Conservation (phyloP, 2,113 vertebrate species). For the Corythaeola cristata region DNA sequence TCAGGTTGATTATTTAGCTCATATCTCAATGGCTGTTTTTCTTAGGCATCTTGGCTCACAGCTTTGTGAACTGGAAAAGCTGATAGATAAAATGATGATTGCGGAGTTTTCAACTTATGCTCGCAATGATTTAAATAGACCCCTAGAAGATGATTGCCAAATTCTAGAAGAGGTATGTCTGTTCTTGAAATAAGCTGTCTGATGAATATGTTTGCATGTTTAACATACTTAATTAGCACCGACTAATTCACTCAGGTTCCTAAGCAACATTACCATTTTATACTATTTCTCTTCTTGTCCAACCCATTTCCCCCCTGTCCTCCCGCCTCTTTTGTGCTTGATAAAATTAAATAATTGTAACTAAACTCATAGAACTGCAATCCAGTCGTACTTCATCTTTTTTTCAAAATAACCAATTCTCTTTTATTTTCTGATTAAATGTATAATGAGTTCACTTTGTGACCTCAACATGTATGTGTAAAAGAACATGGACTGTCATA, state of each 20-base stretch:
- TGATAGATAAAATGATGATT: constrained; percentile 99
- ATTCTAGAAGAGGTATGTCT: constrained; percentile 92
- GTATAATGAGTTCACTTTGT: not conserved
- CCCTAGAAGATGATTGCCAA: constrained; percentile 88
- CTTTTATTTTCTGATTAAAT: not conserved
- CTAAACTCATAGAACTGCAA: not conserved
- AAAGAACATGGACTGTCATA: not conserved
- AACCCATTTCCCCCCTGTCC: not conserved
- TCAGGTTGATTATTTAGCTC: constrained; percentile 29
- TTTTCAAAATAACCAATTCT: not conserved
- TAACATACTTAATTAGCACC: constrained; percentile 14
- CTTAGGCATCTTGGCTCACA: constrained; percentile 95
- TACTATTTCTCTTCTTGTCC: not conserved
- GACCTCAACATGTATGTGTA: not conserved
- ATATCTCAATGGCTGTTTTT: constrained; percentile 45
- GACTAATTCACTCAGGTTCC: not conserved
- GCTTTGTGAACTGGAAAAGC: constrained; percentile 97
- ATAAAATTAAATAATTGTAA: not conserved
- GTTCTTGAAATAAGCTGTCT: constrained; percentile 39
- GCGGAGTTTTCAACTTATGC: constrained; percentile 95
- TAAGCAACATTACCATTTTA: not conserved
- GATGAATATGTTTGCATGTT: constrained; percentile 41
- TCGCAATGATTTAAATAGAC: constrained; percentile 88
- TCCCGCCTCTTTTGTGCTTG: not conserved
- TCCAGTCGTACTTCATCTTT: not conserved